Percentiles rank a stretch among this genome's conserved stretches.
Evolutionary conservation across 1,140 invertebrate species (phyloP).

Genomic region (Papilio machaon): DNA sequence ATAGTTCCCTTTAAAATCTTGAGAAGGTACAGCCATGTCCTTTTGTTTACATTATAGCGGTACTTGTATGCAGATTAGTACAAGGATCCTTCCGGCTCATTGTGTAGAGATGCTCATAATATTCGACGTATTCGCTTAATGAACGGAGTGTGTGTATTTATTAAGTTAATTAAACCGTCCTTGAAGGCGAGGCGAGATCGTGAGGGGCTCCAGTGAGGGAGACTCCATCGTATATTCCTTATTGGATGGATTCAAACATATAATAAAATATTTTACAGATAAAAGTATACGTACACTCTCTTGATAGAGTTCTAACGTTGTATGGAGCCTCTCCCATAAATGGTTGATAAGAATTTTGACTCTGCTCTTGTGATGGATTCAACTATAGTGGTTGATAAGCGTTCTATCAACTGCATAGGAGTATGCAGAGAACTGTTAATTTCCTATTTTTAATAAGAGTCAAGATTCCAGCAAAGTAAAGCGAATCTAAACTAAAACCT

Average conservation of each 20-base stretch:
- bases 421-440: too few species aligned
- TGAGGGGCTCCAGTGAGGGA: background rate
- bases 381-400: too few species aligned
- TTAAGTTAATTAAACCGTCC: slow-evolving; percentile 79
- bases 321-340: too few species aligned
- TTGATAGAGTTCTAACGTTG: background rate
- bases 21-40: background rate
- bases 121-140: slow-evolving; percentile 79
- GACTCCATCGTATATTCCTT: slow-evolving; percentile 14
- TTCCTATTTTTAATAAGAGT: too few species aligned
- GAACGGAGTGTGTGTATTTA: slow-evolving; percentile 79
- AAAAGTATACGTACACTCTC: background rate
- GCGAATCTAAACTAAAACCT: background rate
- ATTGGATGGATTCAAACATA: slow-evolving; percentile 22
- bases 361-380: too few species aligned
- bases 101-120: slow-evolving; percentile 49
- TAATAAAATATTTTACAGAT: slow-evolving; percentile 4
- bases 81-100: slow-evolving; percentile 33
- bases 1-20: background rate
- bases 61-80: slow-evolving; percentile 12
- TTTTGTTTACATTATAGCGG: slow-evolving; percentile 7
- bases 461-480: too few species aligned
- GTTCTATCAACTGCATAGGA: too few species aligned
- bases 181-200: slow-evolving; percentile 51
- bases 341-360: background rate